Conservation (phyloP, 2,888 invertebrate species). For the Operophtera brumata region DNA sequence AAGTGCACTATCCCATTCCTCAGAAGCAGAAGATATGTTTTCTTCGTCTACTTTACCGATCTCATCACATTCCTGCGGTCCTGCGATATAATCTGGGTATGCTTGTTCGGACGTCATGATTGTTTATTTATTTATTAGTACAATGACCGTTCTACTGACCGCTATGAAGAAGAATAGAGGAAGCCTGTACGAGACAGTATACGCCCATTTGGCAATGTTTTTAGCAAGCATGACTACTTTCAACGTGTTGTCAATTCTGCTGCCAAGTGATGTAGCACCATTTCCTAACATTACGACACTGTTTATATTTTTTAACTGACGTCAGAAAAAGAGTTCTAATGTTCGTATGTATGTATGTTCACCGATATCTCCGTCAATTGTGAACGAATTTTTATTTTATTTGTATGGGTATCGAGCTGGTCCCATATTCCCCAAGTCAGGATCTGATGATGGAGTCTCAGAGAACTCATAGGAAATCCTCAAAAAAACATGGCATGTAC, state of each 20-base stretch:
- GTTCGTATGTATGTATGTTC: no score
- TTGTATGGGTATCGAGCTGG: no score
- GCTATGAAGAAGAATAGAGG: constrained; percentile 46
- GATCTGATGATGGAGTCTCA: no score
- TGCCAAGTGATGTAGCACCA: constrained; percentile 43
- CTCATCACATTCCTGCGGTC: constrained; percentile 25
- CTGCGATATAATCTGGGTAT: constrained; percentile 23
- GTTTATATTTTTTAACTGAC: not conserved
- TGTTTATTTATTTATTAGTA: constrained; percentile 22
- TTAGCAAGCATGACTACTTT: constrained; percentile 32
- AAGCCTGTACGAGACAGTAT: constrained; percentile 36
- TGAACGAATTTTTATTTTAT: no score
- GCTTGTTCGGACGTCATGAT: constrained; percentile 37
- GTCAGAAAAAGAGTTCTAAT: no score
- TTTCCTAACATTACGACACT: constrained; percentile 11
- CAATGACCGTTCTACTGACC: constrained; percentile 44
- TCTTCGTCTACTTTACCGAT: constrained; percentile 17
- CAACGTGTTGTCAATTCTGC: constrained; percentile 39
- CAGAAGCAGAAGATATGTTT: constrained; percentile 7
- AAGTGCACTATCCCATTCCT: constrained; percentile 23
- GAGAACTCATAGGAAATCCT: no score
- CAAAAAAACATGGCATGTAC: no score
- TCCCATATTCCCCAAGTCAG: no score
- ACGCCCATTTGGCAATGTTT: constrained; percentile 49
- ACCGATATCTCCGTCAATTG: no score